Base-by-base conservation (phyloP, 2,113 vertebrate genomes). In the Trogon surrucura region DNA sequence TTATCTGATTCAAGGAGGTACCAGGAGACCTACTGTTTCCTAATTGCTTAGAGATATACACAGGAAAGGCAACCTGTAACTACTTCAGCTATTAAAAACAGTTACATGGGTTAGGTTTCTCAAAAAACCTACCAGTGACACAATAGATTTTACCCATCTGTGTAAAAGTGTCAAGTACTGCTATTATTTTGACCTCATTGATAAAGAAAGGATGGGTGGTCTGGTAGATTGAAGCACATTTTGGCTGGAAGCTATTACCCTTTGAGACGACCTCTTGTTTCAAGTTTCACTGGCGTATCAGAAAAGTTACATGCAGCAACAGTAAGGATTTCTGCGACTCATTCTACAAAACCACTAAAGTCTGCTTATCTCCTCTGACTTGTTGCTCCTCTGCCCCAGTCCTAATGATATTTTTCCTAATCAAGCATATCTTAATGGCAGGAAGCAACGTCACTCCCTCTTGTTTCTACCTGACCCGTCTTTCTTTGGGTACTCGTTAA, bases 151-250 rank as follows among this genome's bases (percentile, higher is more conserved):
- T 96, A 86, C 92, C 93, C 92, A 93, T 96, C 95, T 93, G 93
- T 89, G 70, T 93, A 93, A 87, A 96, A 95, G 83, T 75, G 83
- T 89, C 72, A 89, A 94, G 85, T 41, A 57, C 53, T 50, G 65
- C 85, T 94, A 92, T 94, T 91, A 95, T 96, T 97, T 95, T 91
- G 93, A 96, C 91, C 88, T 93, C 80, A 75, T 45, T 96, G 93
- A 96, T 91, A 96, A 97, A 91, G 96, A 94, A 94, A 95, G 80
- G 80, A 96, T 94, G 96, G 96, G 96, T 95, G 96, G 96, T 96
- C 96, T 92, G 77, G 69, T 75, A 93, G 83, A 71, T 5, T 65
- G 80, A 80, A 94, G 83, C 34, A 51, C 91, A 96, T 91, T 96
- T 94, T 93, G 88, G 73, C 95, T 97, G 95, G 95, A 96, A 96